These are phyloP conservation scores for Hyles lineata DNA, from an alignment of 2,888 invertebrate genomes.

Conservation along the genomic window DNA sequence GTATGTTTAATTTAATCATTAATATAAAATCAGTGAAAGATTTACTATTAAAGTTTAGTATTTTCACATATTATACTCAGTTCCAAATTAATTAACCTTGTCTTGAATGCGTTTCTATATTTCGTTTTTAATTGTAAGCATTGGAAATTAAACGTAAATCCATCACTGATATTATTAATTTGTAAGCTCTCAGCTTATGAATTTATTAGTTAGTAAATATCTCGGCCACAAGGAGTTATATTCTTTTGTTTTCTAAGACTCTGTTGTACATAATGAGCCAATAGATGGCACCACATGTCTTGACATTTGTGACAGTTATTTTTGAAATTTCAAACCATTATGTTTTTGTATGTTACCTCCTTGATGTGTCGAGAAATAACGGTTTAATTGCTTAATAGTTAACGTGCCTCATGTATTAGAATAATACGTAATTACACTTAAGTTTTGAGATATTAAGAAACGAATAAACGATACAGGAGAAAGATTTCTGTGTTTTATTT, in stretches of 20 bases:
- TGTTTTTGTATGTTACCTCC: background rate
- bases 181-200: background rate
- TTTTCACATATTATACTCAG: background rate
- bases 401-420: slow-evolving; percentile 61
- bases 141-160: background rate
- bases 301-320: background rate
- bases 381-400: slow-evolving; percentile 42
- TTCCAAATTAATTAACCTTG: background rate
- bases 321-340: slow-evolving; percentile 4
- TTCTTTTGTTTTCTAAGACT: background rate
- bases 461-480: slow-evolving; percentile 54
- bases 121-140: background rate
- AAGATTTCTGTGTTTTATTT: background rate
- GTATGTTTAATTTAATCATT: background rate
- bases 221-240: background rate
- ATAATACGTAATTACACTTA: slow-evolving; percentile 62
- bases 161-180: slow-evolving; percentile 5
- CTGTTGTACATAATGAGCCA: background rate
- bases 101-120: background rate
- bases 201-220: slow-evolving; percentile 18
- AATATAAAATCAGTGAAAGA: slow-evolving; percentile 3
- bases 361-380: background rate
- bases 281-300: background rate
- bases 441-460: slow-evolving; percentile 54
- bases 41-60: background rate